Conservation (phyloP, 2,888 invertebrate species). For the Cacoxenus indagator region DNA sequence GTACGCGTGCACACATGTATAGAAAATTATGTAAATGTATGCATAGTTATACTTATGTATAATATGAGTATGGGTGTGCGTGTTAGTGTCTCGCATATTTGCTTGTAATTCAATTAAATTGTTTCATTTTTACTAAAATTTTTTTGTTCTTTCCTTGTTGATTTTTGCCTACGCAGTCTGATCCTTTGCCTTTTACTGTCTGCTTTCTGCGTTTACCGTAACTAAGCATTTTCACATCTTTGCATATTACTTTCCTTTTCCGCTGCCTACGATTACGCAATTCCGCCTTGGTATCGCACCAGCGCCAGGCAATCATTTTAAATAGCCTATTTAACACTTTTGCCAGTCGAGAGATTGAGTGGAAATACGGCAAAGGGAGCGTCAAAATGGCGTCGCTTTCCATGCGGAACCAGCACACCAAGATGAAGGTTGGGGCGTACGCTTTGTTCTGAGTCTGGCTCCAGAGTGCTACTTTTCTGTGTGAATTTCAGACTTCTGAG, state of each 20-base stretch:
- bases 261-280: too few species aligned
- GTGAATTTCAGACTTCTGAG: too few species aligned
- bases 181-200: neutral
- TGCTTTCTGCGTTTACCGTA: neutral
- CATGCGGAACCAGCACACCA: too few species aligned
- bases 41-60: neutral
- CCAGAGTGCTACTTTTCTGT: too few species aligned
- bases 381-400: too few species aligned
- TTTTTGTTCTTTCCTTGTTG: neutral
- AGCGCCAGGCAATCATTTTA: too few species aligned
- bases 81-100: neutral
- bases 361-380: too few species aligned
- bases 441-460: too few species aligned
- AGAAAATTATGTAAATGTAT: neutral
- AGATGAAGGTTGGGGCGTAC: too few species aligned
- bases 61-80: neutral
- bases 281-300: too few species aligned
- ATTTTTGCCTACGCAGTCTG: neutral
- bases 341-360: too few species aligned
- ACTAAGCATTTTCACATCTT: neutral
- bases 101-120: slow-evolving; percentile 19
- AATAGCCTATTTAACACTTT: too few species aligned
- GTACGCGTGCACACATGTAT: neutral
- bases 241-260: neutral
- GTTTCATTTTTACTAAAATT: slow-evolving; percentile 5